Percentiles rank a stretch among this genome's conserved stretches.
Conservation (phyloP, 2,888 invertebrate species). For the Aradus depressus region DNA sequence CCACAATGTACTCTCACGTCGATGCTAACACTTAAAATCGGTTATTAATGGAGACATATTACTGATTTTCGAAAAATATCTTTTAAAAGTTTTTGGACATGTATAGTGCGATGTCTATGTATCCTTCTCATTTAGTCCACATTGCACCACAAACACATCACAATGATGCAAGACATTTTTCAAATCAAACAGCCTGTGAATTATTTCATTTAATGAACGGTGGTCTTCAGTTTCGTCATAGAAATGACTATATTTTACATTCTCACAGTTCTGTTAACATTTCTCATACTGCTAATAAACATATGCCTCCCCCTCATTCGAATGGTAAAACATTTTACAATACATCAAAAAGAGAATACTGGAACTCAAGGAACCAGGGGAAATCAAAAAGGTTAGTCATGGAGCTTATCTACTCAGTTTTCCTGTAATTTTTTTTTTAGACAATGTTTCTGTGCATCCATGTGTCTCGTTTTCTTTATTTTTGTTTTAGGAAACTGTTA, state of each 20-base stretch:
- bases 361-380: constrained; percentile 13
- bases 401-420: background rate
- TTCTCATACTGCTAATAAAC: constrained; percentile 4
- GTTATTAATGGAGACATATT: too few species aligned
- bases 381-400: constrained; percentile 12
- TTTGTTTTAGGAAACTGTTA: too few species aligned
- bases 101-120: constrained; percentile 17
- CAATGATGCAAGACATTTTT: constrained; percentile 8
- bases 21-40: too few species aligned
- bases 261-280: constrained; percentile 4
- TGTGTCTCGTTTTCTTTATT: too few species aligned
- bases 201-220: constrained; percentile 5
- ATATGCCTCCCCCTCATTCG: background rate
- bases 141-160: constrained; percentile 5
- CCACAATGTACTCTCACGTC: too few species aligned
- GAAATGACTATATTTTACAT: constrained; percentile 7
- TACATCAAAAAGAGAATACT: constrained; percentile 11
- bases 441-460: too few species aligned
- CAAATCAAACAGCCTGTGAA: constrained; percentile 7
- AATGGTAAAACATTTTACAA: constrained; percentile 8
- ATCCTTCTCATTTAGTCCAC: constrained; percentile 12
- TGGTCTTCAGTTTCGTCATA: constrained; percentile 2
- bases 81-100: too few species aligned
- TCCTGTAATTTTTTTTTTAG: too few species aligned
- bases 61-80: too few species aligned